phyloP scores from a whole-genome alignment of 2,797 vertebrate genomes.

The Schizothorax lantsangensis region DNA sequence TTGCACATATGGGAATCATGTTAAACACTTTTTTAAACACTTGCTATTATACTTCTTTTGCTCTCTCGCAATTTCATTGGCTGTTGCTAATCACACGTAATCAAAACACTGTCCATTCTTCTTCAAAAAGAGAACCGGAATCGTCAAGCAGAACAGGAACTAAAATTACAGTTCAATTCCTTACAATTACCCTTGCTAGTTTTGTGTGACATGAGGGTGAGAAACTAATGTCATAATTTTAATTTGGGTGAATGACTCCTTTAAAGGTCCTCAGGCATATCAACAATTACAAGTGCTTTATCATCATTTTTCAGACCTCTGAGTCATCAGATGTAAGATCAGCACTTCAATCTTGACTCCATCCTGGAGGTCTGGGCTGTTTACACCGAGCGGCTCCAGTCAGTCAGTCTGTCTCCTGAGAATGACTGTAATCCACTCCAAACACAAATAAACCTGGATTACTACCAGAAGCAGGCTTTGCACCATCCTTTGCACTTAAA shows the following conservation, averaged over 20 bases:
- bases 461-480: conserved; percentile 32
- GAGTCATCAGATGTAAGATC: conserved; percentile 20
- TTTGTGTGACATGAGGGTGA: not conserved
- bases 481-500: conserved; percentile 66
- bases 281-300: conserved; percentile 23
- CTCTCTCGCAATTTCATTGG: not conserved
- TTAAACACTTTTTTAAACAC: not conserved
- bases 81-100: not conserved
- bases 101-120: not conserved
- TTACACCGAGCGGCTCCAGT: conserved; percentile 42
- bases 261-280: not conserved
- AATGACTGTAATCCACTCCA: conserved; percentile 55
- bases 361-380: conserved; percentile 29
- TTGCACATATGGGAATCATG: not conserved
- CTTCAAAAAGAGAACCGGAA: not conserved
- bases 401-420: conserved; percentile 15
- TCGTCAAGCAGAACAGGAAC: not conserved
- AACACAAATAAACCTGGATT: conserved; percentile 56
- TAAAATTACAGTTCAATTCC: not conserved
- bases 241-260: not conserved
- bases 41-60: not conserved
- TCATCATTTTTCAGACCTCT: not conserved
- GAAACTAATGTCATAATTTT: conserved; percentile 10
- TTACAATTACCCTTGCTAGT: not conserved
- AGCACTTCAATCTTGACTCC: not conserved